Evolutionary conservation across 2,888 invertebrate genomes (phyloP), one percentile per base, ranked within the genome.

Genomic region (Dicranocentrus wangi): DNA sequence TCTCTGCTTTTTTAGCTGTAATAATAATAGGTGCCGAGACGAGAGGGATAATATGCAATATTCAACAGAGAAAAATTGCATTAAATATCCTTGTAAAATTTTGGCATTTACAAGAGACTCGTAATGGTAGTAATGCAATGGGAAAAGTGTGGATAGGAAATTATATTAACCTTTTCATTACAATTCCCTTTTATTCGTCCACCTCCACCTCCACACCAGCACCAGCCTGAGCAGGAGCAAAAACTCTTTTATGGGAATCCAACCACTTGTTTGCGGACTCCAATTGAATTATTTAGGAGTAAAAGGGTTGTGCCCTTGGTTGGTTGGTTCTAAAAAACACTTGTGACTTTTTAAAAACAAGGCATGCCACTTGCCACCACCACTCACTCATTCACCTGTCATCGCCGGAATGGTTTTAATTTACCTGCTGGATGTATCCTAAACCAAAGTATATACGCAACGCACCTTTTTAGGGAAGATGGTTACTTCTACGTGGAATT

Each of bases 261-360:
- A 65, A 65, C 65, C 79, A 79, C 79, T 79, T 79, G 79, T 79
- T 79, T 27, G 79, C 58, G 79, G 79, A 32, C 71, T 79, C 39
- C 42, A 79, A 79, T 79, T 71, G 79, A 71, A 79, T 79, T 71
- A 79, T 79, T 71, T 58, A 71, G 69, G 47, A 66, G 47, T 60
- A 79, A 79, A 28, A 43, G 61, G 28, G 32, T 42, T 42, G 27
- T 32, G 42, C 15, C 23, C n/a, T 23, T 28, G 28, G 23, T 19
- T 55, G 7, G 13, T 5, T 51, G 51, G 10, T 17, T 10, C 51
- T 21, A 19, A 23, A 47, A 23, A 23, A 55, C 21, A 23, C 19
- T 55, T 2, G 21, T 21, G 55, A 63, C 47, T 47, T 43, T 19
- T 39, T 15, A 19, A 7, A 43, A 55, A 32, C 32, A 3, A 69